Base-by-base conservation (phyloP, 2,797 vertebrate genomes). In the Molothrus ater region DNA sequence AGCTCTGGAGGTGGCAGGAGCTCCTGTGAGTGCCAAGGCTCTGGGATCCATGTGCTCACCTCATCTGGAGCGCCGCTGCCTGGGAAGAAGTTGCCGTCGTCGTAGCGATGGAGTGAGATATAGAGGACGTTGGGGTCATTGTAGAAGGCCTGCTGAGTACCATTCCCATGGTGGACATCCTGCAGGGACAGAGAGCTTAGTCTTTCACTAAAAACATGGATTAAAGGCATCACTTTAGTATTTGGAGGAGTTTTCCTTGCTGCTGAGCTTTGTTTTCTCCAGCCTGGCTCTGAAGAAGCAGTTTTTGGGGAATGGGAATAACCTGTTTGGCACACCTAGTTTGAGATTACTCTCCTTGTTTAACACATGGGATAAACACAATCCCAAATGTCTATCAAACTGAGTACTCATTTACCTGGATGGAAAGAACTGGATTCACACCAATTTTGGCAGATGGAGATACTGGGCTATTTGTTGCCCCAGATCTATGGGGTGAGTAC, bases 71-170 rank as follows among this genome's bases (percentile, higher is more conserved):
- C 99, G 9, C 99, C 99, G 2, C 99, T 99, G 97, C 99, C 99
- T 1, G 99, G 99, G 94, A 99, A 99, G 98, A 99, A 99, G 98
- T 99, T 99, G 31, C 99, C 99, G 3, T 99, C 99, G 6, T 99
- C 99, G 12, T 99, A 99, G 97, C 99, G 99, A 95, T 99, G 99
- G 71, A 99, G 97, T 4, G 99, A 99, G 96, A 99, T 93, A 42
- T 99, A 99, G 54, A 99, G 98, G 63, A 99, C 97, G 2, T 97
- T 99, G 51, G 99, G 99, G 91, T 99, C 99, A 1, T 97, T 90
- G 97, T 99, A 99, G 98, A 99, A 99, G 60, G 99, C 99, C 96
- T 99, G 99, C 95, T 99, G 99, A 50, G 99, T 99, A 72, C 99
- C 99, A 2, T 99, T 99, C 34, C 99, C 99, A 3, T 99, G 99